Conservation (phyloP, 2,888 invertebrate genomes). For the Rhodophaea formosa region DNA sequence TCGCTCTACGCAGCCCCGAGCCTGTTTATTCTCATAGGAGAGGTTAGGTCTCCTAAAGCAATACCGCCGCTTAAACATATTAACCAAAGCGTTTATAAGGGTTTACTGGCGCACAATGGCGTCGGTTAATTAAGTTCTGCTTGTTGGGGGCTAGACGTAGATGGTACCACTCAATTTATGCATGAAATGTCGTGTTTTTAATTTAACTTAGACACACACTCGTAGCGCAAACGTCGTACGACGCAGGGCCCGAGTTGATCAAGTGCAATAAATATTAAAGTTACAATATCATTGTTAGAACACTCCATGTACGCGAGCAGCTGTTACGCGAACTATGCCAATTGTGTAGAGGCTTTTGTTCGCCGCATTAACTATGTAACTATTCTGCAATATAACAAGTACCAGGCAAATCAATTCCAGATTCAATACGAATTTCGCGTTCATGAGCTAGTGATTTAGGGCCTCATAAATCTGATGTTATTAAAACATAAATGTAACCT, state of each 20-base stretch:
- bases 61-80: conserved; percentile 76
- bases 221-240: conserved; percentile 32
- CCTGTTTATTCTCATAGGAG: conserved; percentile 78
- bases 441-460: conserved; percentile 13
- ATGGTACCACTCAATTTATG: conserved; percentile 62
- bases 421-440: conserved; percentile 21
- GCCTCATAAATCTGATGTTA: conserved; percentile 9
- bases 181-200: conserved; percentile 63
- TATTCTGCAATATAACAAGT: conserved; percentile 54
- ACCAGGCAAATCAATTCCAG: conserved; percentile 40
- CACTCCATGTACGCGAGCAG: conserved; percentile 57
- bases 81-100: conserved; percentile 77
- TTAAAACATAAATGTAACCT: not conserved
- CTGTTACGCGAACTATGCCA: conserved; percentile 70
- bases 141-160: conserved; percentile 67
- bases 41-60: conserved; percentile 77
- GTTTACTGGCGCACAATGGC: conserved; percentile 71
- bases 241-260: conserved; percentile 62
- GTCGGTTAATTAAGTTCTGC: conserved; percentile 75
- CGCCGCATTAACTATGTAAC: conserved; percentile 64
- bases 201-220: conserved; percentile 45
- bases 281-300: conserved; percentile 75
- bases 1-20: conserved; percentile 44
- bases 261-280: conserved; percentile 79
- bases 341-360: conserved; percentile 72